Conservation (phyloP, 2,888 invertebrate genomes). For the Cyrtodaria siliqua region DNA sequence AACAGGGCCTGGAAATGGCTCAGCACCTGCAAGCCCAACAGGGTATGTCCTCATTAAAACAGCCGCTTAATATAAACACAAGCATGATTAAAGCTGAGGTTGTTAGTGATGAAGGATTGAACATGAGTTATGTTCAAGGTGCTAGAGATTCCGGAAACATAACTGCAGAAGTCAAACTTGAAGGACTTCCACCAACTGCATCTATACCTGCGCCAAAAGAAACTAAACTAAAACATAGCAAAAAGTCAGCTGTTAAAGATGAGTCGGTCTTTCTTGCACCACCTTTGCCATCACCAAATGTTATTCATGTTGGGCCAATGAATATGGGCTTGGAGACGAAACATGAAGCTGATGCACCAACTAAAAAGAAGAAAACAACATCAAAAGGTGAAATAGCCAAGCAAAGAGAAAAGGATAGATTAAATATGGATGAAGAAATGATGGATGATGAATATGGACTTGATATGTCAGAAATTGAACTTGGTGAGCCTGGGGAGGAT, state of each 20-base stretch:
- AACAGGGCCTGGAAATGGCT: constrained; percentile 31
- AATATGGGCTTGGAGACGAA: constrained; percentile 36
- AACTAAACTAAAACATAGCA: constrained; percentile 43
- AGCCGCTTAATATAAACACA: constrained; percentile 1
- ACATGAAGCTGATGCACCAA: constrained; percentile 87
- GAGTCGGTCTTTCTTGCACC: constrained; percentile 28
- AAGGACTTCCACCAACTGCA: not conserved
- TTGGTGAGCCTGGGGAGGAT: constrained; percentile 55
- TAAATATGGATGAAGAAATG: constrained; percentile 43
- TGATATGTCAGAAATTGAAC: constrained; percentile 54
- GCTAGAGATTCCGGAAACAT: not conserved
- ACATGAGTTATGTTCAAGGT: not conserved
- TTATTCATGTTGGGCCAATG: constrained; percentile 52
- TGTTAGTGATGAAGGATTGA: not conserved
- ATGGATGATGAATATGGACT: constrained; percentile 55
- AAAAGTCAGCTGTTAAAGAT: constrained; percentile 38
- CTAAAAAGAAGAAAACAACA: constrained; percentile 91
- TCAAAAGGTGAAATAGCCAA: constrained; percentile 45
- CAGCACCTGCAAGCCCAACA: constrained; percentile 8
- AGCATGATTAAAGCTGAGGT: not conserved
- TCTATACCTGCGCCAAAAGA: constrained; percentile 23
- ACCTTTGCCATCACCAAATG: constrained; percentile 46
- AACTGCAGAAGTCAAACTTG: not conserved
- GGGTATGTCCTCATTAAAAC: not conserved
- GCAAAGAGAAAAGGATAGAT: constrained; percentile 7